Conservation (phyloP, 2,797 vertebrate genomes). For the Eleutherodactylus coqui region DNA sequence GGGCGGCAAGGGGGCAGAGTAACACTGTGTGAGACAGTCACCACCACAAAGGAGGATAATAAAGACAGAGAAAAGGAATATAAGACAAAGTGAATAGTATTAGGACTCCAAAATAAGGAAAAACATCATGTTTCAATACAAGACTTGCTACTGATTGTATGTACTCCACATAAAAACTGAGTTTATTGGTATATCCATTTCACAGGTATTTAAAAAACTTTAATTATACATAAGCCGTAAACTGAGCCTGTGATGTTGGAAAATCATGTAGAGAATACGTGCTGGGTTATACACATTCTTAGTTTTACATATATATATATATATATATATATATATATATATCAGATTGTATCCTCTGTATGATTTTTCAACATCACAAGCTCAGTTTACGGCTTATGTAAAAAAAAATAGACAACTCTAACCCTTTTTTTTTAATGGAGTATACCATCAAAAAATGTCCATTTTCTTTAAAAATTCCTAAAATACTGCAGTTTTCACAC, state of each 20-base stretch:
- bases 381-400: background rate
- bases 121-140: background rate
- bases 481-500: too few species aligned
- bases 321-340: background rate
- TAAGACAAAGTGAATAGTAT: conserved; percentile 1
- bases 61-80: background rate
- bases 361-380: background rate
- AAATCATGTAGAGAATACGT: too few species aligned
- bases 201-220: background rate
- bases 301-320: too few species aligned
- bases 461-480: too few species aligned
- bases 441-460: too few species aligned
- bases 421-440: background rate
- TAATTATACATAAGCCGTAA: too few species aligned
- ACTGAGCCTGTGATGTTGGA: too few species aligned
- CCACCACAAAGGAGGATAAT: conserved; percentile 17
- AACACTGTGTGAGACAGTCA: conserved; percentile 26
- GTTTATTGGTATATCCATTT: background rate
- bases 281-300: too few species aligned
- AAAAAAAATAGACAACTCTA: background rate
- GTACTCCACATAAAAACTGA: background rate
- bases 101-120: background rate
- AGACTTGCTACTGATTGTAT: background rate
- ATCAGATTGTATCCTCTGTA: background rate
- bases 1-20: conserved; percentile 35